Conservation (phyloP, 2,113 vertebrate species). For the Bombycilla garrulus region DNA sequence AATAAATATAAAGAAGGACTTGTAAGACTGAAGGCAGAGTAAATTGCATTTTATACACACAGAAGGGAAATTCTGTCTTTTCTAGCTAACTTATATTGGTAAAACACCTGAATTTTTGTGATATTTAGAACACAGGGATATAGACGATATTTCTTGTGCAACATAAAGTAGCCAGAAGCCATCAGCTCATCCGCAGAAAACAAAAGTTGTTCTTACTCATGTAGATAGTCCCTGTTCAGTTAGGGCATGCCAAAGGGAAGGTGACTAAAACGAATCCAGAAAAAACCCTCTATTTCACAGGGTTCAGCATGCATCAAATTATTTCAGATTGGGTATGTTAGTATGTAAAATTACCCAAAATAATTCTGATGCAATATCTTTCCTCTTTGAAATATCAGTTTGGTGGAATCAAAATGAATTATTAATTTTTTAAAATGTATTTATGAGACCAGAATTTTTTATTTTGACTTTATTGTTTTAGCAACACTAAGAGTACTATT, state of each 20-base stretch:
- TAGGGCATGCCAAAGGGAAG: neutral
- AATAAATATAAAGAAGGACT: neutral
- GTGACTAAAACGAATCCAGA: neutral
- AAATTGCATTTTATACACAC: neutral
- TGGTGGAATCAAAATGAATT: neutral
- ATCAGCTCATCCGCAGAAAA: neutral
- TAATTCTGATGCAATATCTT: neutral
- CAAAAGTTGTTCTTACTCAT: neutral
- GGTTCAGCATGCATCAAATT: neutral
- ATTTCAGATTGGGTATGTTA: neutral
- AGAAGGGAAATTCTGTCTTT: neutral
- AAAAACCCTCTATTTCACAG: neutral
- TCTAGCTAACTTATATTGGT: neutral
- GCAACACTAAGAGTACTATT: accelerated
- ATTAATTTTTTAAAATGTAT: accelerated
- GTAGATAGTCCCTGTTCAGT: neutral
- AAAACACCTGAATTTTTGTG: neutral
- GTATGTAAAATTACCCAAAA: neutral
- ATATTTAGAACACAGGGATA: neutral
- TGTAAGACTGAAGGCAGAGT: neutral
- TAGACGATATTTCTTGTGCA: neutral
- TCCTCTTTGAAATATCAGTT: neutral
- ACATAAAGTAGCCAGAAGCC: neutral
- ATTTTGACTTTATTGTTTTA: neutral
- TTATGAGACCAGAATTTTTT: neutral